Percentiles rank a stretch among this genome's conserved stretches.
phyloP scores from a whole-genome alignment of 2,888 invertebrate species.

The Drosophila eohydei region DNA sequence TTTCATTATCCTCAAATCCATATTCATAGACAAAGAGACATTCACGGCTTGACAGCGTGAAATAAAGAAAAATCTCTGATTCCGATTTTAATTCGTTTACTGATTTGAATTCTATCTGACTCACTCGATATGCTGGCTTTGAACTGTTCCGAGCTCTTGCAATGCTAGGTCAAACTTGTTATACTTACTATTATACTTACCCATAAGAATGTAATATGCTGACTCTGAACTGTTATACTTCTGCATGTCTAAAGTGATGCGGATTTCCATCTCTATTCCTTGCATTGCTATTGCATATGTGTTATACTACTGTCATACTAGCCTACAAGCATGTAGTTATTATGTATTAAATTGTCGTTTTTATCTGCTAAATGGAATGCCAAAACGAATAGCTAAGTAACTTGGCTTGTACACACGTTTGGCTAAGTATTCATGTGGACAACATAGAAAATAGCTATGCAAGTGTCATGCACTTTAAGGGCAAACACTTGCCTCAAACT shows the following conservation, averaged over 20 bases:
- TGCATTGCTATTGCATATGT: not conserved
- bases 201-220: too few species aligned
- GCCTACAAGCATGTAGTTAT: not conserved
- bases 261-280: not conserved
- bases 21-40: too few species aligned
- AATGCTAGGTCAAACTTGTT: too few species aligned
- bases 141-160: too few species aligned
- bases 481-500: constrained; percentile 20
- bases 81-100: too few species aligned
- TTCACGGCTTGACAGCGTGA: too few species aligned
- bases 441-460: constrained; percentile 1
- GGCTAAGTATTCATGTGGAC: constrained; percentile 6
- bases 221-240: not conserved
- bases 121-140: too few species aligned
- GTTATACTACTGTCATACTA: not conserved
- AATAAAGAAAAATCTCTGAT: too few species aligned
- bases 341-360: not conserved
- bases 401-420: not conserved
- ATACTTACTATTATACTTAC: too few species aligned
- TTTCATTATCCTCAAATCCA: too few species aligned
- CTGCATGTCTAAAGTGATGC: too few species aligned
- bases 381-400: not conserved
- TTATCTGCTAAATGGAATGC: not conserved
- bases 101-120: too few species aligned
- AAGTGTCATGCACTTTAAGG: constrained; percentile 7